Evolutionary conservation across 2,888 invertebrate genomes (phyloP), one percentile per base, ranked within the genome.

Genomic region (Drosophila crucigera): DNA sequence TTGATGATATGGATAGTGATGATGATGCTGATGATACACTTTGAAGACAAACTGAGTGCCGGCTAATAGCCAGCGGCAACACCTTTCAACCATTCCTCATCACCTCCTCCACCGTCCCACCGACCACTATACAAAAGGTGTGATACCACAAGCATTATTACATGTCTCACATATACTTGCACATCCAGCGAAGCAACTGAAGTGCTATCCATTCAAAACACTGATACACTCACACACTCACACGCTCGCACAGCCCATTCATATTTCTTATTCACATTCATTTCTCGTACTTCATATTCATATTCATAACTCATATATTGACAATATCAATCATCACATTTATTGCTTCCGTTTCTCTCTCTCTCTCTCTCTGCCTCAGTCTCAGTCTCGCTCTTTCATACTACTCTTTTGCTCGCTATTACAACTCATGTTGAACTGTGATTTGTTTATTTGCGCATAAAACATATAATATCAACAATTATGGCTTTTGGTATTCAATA

Each of bases 41-140:
- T 73, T 61, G 70, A 66, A 80, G 83, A 80, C 88, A 84, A 84
- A 75, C 58, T 58, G 50, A 74, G 55, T 28, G 30, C 43, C 53
- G 69, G 33, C 52, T 56, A 37, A 61, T 49, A 61, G 33, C 52
- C 49, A 33, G 39, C 58, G 58, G 39, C 71, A 19, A 30, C 67
- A 70, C 66, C 70, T 60, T 33, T n/a, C 25, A 41, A 43, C 37
- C 56, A 63, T 43, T 9, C 14, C 30, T 14, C 4, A 11, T 6
- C 4, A 9, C 55, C 31, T 9, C 11, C n/a, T 0, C 11, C 7
- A 14, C 16, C 5, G 4, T 4, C 14, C 14, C 10, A 33, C 10
- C 11, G 25, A 7, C 16, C n/a, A 31, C 58, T 22, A 30, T 28
- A 55, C 37, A 68, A 68, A 65, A 54, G 52, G 41, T 75, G 54